Conservation (phyloP, 2,888 invertebrate genomes). For the Parasteatoda lunata region DNA sequence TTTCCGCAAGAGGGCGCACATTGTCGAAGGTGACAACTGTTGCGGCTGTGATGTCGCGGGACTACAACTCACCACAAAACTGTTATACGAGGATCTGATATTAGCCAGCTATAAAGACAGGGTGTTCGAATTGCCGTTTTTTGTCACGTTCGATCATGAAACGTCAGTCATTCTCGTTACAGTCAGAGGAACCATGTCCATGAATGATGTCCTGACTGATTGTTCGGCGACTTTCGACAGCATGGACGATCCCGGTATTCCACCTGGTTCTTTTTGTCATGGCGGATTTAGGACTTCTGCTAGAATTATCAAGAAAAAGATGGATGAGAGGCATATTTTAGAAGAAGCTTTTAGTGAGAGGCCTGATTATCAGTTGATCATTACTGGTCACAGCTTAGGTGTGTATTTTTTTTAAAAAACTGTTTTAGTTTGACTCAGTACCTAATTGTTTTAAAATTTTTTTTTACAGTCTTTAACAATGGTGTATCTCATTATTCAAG, state of each 20-base stretch:
- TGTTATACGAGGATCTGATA: conserved; percentile 50
- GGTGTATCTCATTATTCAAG: too few species aligned
- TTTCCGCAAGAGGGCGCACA: conserved; percentile 16
- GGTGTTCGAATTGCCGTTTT: conserved; percentile 58
- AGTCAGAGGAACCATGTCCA: conserved; percentile 50
- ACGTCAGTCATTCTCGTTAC: conserved; percentile 29
- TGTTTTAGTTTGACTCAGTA: too few species aligned
- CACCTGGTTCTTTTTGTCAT: conserved; percentile 39
- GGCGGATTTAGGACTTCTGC: conserved; percentile 50
- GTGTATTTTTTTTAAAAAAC: too few species aligned
- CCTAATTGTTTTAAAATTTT: too few species aligned
- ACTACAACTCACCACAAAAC: conserved; percentile 27
- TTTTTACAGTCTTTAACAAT: too few species aligned
- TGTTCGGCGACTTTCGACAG: conserved; percentile 23
- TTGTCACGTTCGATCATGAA: conserved; percentile 39
- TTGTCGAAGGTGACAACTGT: conserved; percentile 54
- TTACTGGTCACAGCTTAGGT: conserved; percentile 64
- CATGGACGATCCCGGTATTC: conserved; percentile 39
- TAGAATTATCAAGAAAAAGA: conserved; percentile 27
- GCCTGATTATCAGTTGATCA: conserved; percentile 35
- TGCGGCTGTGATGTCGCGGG: conserved; percentile 62
- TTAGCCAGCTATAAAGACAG: conserved; percentile 40
- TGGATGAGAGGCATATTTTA: conserved; percentile 20
- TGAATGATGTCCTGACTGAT: conserved; percentile 57
- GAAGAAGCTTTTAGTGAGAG: conserved; percentile 26